Percentiles rank a stretch among this genome's conserved stretches.
phyloP scores from a whole-genome alignment of 1,140 invertebrate genomes.

The Reticulitermes speratus region DNA sequence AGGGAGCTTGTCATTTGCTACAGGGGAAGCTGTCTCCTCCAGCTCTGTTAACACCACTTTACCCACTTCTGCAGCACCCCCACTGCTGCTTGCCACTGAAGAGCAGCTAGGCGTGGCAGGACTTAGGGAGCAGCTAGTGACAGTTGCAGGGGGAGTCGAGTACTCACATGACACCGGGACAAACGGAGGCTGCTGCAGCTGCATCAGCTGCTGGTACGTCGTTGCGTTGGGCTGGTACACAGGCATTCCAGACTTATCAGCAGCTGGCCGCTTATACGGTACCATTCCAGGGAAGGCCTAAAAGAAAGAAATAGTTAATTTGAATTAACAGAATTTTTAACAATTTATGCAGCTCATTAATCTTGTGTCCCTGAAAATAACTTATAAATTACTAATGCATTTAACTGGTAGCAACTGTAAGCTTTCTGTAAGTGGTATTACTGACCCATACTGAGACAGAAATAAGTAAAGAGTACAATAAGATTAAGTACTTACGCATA shows the following conservation, averaged over 20 bases:
- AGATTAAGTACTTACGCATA: too few species aligned
- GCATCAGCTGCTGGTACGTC: constrained; percentile 94
- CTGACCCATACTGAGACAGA: too few species aligned
- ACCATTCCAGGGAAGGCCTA: constrained; percentile 92
- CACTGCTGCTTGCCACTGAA: constrained; percentile 20
- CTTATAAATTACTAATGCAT: too few species aligned
- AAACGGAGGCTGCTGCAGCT: constrained; percentile 89
- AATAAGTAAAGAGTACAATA: too few species aligned
- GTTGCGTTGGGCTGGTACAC: constrained; percentile 86
- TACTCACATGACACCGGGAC: constrained; percentile 92
- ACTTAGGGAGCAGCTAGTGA: constrained; percentile 32
- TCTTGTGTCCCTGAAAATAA: too few species aligned
- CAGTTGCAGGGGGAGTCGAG: constrained; percentile 59
- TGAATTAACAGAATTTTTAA: background rate
- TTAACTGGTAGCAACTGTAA: too few species aligned
- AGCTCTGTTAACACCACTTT: constrained; percentile 24
- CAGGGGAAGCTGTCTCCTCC: constrained; percentile 38
- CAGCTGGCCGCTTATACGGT: constrained; percentile 90
- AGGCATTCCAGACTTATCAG: constrained; percentile 91
- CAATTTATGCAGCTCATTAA: too few species aligned
- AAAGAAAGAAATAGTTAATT: constrained; percentile 42
- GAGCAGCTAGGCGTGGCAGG: constrained; percentile 41
- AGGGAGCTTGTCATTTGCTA: constrained; percentile 41
- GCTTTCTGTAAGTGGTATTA: too few species aligned
- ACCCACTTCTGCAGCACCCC: background rate